Evolutionary conservation across 2,797 vertebrate species (phyloP), one percentile per base, ranked within the genome.

Genomic region (Lutjanus campechanus): DNA sequence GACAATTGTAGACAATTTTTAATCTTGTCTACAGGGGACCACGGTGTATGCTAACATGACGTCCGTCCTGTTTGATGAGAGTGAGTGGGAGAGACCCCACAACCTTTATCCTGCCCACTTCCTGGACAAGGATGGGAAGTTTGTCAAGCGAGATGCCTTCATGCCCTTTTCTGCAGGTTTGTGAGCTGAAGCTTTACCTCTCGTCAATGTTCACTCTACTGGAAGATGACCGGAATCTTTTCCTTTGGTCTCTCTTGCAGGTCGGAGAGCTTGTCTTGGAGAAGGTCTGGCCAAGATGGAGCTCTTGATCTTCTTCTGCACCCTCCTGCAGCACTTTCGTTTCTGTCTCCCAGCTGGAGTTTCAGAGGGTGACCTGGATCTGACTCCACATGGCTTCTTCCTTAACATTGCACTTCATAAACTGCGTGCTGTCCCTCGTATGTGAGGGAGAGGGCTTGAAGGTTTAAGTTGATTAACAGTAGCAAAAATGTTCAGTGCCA

Each of bases 111-210:
- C 94, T 2, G 77, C 58, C 10, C 91, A 94, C 77, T 95, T 95
- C 77, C 90, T 95, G 59, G 86, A 92, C 85, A 76, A 91, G 43
- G 84, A 95, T 1, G 91, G 91, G 1, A 86, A 79, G 17, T 94
- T 94, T 44, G 4, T 88, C 20, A 93, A 90, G 67, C 85, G 69
- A 74, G 90, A 95, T 0, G 93, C 93, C 73, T 95, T 95, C 88
- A 73, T 95, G 72, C 81, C 92, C 0, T 95, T 95, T 62, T 95
- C 94, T 80, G 94, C 95, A 93, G 95, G 94, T 95, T 44, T 2
- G 72, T 79, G 20, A 60, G 1, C 0, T 16, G 1, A 8, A 0
- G 0, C 0, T 1, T 40, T 6, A 0, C 11, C 15, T 64, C 13
- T n/a, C 11, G 11, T n/a, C 2, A 22, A 8, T 71, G 0, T 13